Evolutionary conservation across 2,888 invertebrate genomes (phyloP), one percentile per base, ranked within the genome.

Genomic region (Tyria jacobaeae): DNA sequence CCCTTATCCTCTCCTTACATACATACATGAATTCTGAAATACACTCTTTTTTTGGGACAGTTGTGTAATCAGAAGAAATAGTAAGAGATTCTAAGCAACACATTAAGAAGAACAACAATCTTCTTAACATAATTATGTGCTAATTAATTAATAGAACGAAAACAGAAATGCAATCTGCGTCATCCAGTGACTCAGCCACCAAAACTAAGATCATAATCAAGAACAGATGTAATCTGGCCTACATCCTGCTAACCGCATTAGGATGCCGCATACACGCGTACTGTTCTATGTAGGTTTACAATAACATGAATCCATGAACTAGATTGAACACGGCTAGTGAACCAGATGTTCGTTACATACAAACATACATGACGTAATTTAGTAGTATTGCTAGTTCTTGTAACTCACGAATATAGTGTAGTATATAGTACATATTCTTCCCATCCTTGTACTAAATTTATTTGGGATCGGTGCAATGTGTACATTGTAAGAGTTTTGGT

Each of bases 241-340:
- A 57, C 34, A 57, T 50, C 49, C 37, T 21, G 24, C 15, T 50
- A 21, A 24, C 50, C 21, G 3, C n/a, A 49, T 49, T 25, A 57
- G 25, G 24, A 48, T 10, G 25, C 24, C 35, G 1, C 35, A 48
- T 17, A 47, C 52, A 44, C 34, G 34, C 39, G 35, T 37, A 57
- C 6, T n/a, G n/a, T 9, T 14, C n/a, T n/a, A n/a, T n/a, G n/a
- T n/a, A n/a, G n/a, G 27, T 47, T 10, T 25, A 52, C 58, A 48
- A n/a, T 53, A 25, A 54, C 48, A 65, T 66, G 69, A 66, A 71
- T 65, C 64, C 63, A 51, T 67, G 64, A 56, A 70, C 69, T 63
- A 75, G 70, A 76, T 78, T 79, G 76, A 60, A 74, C 74, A 74
- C 47, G 74, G 17, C 44, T 17, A 17, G 39, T n/a, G 21, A 24